Evolutionary conservation across 64 coral and sea anemone species (phyloP).

Genomic region (Dendrophyllia cribrosa): DNA sequence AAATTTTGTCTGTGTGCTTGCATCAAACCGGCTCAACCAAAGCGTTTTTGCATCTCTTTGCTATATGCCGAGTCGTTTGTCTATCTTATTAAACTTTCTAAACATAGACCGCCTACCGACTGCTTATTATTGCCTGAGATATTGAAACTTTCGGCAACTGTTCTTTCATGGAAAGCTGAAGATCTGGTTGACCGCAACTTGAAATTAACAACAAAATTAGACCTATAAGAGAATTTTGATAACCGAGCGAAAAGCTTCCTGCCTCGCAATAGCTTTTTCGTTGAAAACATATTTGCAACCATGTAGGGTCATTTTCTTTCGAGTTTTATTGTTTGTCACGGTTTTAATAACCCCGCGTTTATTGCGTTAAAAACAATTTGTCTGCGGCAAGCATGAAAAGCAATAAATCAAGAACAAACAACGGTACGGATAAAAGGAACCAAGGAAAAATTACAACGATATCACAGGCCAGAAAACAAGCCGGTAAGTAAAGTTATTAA

Average conservation of each 20-base stretch:
- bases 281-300: constrained; percentile 40
- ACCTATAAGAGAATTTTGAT: background rate
- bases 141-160: constrained; percentile 89
- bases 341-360: constrained; percentile 88
- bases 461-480: background rate
- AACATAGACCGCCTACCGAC: constrained; percentile 99
- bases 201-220: background rate
- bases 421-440: constrained; percentile 49
- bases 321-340: constrained; percentile 62
- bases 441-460: constrained; percentile 1
- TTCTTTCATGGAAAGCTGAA: background rate
- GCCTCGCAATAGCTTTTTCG: constrained; percentile 7
- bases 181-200: background rate
- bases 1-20: constrained; percentile 59
- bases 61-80: constrained; percentile 84
- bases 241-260: background rate
- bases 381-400: constrained; percentile 82
- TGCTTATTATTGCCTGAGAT: constrained; percentile 83
- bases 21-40: constrained; percentile 37
- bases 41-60: constrained; percentile 70
- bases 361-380: constrained; percentile 92
- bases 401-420: constrained; percentile 92
- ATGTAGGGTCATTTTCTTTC: constrained; percentile 50
- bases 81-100: constrained; percentile 97
- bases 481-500: constrained; percentile 14